Conservation (phyloP, 2,113 vertebrate species). For the Sylvietta virens region DNA sequence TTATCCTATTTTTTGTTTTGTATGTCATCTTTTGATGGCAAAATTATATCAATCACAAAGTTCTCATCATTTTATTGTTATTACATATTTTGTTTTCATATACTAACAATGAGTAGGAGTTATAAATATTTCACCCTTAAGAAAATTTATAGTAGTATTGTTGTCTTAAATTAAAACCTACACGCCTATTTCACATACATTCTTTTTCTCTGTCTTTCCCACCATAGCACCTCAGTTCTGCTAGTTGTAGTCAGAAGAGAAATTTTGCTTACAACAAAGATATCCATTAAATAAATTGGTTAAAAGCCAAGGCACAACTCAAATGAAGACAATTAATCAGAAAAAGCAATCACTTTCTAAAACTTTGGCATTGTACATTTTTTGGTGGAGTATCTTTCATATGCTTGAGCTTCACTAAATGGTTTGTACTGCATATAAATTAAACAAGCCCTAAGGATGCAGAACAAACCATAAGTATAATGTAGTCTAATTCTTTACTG, state of each 20-base stretch:
- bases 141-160: background rate
- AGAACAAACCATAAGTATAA: background rate
- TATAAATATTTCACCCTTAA: background rate
- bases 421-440: background rate
- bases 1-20: background rate
- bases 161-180: background rate
- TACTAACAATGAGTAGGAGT: background rate
- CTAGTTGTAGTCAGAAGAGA: background rate
- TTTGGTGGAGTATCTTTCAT: background rate
- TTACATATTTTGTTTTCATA: background rate
- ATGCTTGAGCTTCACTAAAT: background rate
- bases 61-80: background rate
- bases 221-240: background rate
- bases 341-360: background rate
- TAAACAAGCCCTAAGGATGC: background rate
- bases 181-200: rapidly evolving
- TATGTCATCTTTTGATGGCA: background rate
- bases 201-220: background rate
- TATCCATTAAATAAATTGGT: background rate
- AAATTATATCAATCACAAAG: background rate
- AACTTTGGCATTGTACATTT: background rate
- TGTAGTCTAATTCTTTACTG: background rate
- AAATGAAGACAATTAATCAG: background rate
- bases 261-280: background rate
- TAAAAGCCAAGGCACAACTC: background rate